A percentile compares a stretch with the other conserved stretches of the same genome.
Conservation (phyloP, 2,113 vertebrate genomes). For the Xenopus laevis region DNA sequence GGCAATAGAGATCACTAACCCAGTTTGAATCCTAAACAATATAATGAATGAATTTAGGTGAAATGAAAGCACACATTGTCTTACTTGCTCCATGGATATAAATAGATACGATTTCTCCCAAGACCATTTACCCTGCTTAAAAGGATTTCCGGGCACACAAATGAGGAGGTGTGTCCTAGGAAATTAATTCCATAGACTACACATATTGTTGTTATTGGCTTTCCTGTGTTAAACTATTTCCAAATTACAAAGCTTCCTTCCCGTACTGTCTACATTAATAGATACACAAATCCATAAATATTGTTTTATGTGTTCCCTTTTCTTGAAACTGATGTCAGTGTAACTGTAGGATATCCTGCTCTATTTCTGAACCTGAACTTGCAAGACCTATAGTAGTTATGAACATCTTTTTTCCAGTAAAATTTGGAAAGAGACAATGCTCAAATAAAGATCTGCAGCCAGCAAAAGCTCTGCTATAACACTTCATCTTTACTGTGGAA, state of each 20-base stretch:
- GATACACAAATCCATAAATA: background rate
- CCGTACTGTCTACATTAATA: constrained; percentile 33
- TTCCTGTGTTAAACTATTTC: constrained; percentile 37
- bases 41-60: too few species aligned
- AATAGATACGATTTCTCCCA: constrained; percentile 24
- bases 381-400: background rate
- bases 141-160: constrained; percentile 42
- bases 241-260: constrained; percentile 32
- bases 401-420: background rate
- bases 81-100: background rate
- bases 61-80: too few species aligned
- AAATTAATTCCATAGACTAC: constrained; percentile 28
- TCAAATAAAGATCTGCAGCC: too few species aligned
- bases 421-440: background rate
- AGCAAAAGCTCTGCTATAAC: too few species aligned
- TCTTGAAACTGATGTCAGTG: background rate
- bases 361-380: constrained; percentile 2
- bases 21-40: too few species aligned
- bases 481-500: too few species aligned
- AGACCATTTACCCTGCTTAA: constrained; percentile 28
- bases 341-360: constrained; percentile 31
- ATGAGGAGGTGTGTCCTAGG: constrained; percentile 35
- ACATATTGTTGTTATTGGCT: constrained; percentile 13
- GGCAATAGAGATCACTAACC: too few species aligned
- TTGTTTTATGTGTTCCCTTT: constrained; percentile 10